These are phyloP conservation scores for Tyrophagus putrescentiae DNA, from an alignment of 1,140 invertebrate genomes.

Conservation along the genomic window DNA sequence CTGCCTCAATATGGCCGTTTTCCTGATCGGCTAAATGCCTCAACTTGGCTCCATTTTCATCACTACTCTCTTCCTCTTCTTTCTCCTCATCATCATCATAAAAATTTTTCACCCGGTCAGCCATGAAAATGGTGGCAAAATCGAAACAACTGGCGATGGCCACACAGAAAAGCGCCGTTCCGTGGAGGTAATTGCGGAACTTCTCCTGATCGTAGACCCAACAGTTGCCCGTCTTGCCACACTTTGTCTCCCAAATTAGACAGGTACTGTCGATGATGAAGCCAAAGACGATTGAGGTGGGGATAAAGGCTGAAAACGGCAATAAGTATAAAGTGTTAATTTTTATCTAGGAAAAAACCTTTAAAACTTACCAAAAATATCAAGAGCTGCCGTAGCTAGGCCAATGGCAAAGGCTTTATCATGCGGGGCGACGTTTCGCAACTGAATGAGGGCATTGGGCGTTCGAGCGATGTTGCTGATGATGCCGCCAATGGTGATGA, in stretches of 20 bases:
- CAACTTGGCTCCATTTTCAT: too few relatives aligned
- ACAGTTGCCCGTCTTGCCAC: constrained; percentile 31
- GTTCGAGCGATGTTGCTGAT: background rate
- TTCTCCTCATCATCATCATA: constrained; percentile 17
- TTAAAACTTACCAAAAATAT: constrained; percentile 5
- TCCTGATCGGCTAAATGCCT: too few relatives aligned
- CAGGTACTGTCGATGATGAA: constrained; percentile 31
- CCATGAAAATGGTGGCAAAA: constrained; percentile 19
- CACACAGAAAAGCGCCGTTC: constrained; percentile 24
- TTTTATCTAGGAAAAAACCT: background rate
- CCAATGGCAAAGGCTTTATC: constrained; percentile 28
- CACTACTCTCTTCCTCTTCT: constrained; percentile 19
- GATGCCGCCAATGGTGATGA: background rate
- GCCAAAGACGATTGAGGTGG: constrained; percentile 32
- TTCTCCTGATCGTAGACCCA: constrained; percentile 31
- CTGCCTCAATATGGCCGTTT: too few relatives aligned
- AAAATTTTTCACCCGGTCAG: constrained; percentile 2
- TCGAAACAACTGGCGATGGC: constrained; percentile 24
- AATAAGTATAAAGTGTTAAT: background rate
- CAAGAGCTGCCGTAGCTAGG: background rate
- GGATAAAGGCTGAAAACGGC: constrained; percentile 30
- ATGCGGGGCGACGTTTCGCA: constrained; percentile 30
- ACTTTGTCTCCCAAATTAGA: constrained; percentile 30
- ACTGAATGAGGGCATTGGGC: constrained; percentile 22
- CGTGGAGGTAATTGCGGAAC: constrained; percentile 28